Conservation (phyloP, 2,797 vertebrate genomes). For the Spheniscus humboldti region DNA sequence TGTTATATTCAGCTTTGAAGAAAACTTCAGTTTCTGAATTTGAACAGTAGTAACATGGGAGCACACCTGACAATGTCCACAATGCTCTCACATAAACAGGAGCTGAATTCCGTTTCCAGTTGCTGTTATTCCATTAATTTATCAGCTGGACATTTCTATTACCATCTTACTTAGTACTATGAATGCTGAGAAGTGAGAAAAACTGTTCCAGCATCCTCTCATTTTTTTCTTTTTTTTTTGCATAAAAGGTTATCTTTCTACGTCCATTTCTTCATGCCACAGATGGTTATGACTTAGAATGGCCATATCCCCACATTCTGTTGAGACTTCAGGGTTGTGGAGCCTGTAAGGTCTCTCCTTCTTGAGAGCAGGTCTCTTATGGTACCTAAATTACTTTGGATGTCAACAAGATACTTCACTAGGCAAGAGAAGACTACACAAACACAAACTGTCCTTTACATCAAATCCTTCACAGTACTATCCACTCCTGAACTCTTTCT, state of each 20-base stretch:
- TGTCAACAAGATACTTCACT: not conserved
- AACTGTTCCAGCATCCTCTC: not conserved
- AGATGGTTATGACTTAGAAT: not conserved
- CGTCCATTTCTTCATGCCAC: not conserved
- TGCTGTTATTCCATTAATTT: not conserved
- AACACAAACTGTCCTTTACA: not conserved
- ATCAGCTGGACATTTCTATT: not conserved
- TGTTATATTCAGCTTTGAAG: not conserved
- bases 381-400: not conserved
- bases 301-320: not conserved
- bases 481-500: not conserved
- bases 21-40: not conserved
- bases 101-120: not conserved
- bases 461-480: not conserved
- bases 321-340: not conserved
- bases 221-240: not conserved
- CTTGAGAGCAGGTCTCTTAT: not conserved
- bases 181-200: not conserved
- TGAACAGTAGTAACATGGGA: not conserved
- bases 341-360: not conserved
- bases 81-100: not conserved
- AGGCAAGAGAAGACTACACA: not conserved
- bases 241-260: not conserved
- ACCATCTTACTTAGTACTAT: not conserved
- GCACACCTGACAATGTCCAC: not conserved